Evolutionary conservation across 2,888 invertebrate genomes (phyloP).

Genomic region (Cynaeus angustus): DNA sequence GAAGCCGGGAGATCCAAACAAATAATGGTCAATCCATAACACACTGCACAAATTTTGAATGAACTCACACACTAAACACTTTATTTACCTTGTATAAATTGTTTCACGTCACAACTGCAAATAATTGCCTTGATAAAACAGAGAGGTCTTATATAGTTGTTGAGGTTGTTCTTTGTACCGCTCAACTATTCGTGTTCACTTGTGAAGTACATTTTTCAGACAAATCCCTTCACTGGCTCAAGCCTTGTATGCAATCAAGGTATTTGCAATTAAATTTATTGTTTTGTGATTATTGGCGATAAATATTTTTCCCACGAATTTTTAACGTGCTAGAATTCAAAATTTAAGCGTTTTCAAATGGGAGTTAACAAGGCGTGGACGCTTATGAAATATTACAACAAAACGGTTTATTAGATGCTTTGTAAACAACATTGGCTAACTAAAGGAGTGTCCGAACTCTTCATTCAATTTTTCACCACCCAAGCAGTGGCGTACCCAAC

Average conservation of each 20-base stretch:
- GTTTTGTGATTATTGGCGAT: constrained; percentile 33
- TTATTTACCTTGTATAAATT: constrained; percentile 52
- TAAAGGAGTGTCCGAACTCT: constrained; percentile 27
- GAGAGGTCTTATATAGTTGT: constrained; percentile 61
- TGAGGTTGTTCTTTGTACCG: constrained; percentile 53
- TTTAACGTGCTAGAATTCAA: constrained; percentile 22
- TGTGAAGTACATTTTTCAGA: constrained; percentile 56
- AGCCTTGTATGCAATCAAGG: constrained; percentile 57
- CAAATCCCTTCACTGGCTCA: constrained; percentile 55
- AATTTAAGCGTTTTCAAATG: constrained; percentile 12
- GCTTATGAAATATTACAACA: constrained; percentile 37
- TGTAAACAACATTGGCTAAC: constrained; percentile 27
- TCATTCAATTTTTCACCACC: constrained; percentile 11
- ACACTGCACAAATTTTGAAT: constrained; percentile 28
- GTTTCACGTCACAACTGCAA: constrained; percentile 59
- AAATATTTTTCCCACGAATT: constrained; percentile 37
- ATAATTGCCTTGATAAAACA: constrained; percentile 63
- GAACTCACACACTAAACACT: constrained; percentile 38
- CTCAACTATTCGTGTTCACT: constrained; percentile 48
- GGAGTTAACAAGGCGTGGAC: constrained; percentile 28
- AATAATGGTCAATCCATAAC: constrained; percentile 4
- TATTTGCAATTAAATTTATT: constrained; percentile 53
- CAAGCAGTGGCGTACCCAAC: not conserved
- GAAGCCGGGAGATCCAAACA: constrained; percentile 13
- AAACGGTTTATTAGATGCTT: constrained; percentile 24